Evolutionary conservation across 2,113 vertebrate species (phyloP).

Genomic region (Oenanthe melanoleuca): DNA sequence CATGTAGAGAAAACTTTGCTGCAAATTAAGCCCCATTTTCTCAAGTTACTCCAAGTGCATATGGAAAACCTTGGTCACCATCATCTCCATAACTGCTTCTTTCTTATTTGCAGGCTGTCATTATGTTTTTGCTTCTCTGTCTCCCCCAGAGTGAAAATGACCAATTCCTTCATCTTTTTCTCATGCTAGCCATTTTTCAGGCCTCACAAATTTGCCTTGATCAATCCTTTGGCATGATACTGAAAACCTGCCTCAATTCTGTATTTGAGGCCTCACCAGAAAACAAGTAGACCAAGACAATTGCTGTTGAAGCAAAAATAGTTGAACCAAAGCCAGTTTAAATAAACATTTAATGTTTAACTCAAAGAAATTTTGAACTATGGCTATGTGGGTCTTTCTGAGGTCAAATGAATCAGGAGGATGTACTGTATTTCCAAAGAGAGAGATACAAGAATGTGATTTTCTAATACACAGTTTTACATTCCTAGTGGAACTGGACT

Average conservation of each 20-base stretch:
- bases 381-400: not conserved
- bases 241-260: not conserved
- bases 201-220: not conserved
- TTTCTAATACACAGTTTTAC: not conserved
- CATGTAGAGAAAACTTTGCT: not conserved
- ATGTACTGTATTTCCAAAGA: not conserved
- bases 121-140: not conserved
- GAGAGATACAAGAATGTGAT: not conserved
- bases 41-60: not conserved
- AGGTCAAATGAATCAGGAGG: not conserved
- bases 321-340: not conserved
- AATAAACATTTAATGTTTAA: not conserved
- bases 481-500: constrained; percentile 11
- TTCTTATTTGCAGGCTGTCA: not conserved
- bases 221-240: not conserved
- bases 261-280: not conserved
- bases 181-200: not conserved
- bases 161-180: not conserved
- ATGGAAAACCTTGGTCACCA: not conserved
- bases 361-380: not conserved
- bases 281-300: not conserved
- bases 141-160: not conserved
- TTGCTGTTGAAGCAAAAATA: not conserved
- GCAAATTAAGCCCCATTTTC: not conserved
- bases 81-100: not conserved